phyloP scores from a whole-genome alignment of 1,140 invertebrate genomes.

The Drosophila melanica region DNA sequence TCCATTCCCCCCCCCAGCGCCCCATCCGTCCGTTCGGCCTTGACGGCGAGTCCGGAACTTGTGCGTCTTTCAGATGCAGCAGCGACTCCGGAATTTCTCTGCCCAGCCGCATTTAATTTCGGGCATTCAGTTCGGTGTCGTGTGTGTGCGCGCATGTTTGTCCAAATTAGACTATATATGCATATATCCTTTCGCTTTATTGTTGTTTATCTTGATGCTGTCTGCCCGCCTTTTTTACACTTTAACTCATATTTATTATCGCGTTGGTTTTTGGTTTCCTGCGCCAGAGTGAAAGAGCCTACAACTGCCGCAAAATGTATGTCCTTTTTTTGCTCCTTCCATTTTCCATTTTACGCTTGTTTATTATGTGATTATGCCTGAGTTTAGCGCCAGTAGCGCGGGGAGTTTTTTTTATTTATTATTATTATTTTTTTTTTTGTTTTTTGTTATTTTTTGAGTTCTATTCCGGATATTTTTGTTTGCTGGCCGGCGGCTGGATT shows the following conservation, averaged over 20 bases:
- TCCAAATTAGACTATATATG: slow-evolving; percentile 33
- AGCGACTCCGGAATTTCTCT: slow-evolving; percentile 25
- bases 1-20: not conserved
- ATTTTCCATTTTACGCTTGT: slow-evolving; percentile 45
- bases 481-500: slow-evolving; percentile 61
- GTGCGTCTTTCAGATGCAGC: slow-evolving; percentile 36
- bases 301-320: slow-evolving; percentile 28
- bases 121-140: slow-evolving; percentile 48
- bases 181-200: slow-evolving; percentile 51
- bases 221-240: slow-evolving; percentile 60
- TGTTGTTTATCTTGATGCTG: slow-evolving; percentile 70
- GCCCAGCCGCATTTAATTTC: slow-evolving; percentile 58
- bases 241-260: slow-evolving; percentile 77
- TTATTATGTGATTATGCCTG: slow-evolving; percentile 81
- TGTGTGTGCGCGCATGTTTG: slow-evolving; percentile 21
- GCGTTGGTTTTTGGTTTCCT: slow-evolving; percentile 67
- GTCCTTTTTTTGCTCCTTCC: slow-evolving; percentile 17
- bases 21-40: slow-evolving; percentile 29
- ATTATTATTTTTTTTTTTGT: slow-evolving; percentile 1
- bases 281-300: slow-evolving; percentile 65
- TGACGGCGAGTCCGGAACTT: slow-evolving; percentile 34
- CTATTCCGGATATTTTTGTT: slow-evolving; percentile 40
- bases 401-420: slow-evolving; percentile 17
- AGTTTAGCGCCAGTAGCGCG: slow-evolving; percentile 61
- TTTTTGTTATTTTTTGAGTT: slow-evolving; percentile 7